These are phyloP conservation scores for Arrhopalites spinosus DNA, from an alignment of 2,888 invertebrate species.

Conservation along the genomic window DNA sequence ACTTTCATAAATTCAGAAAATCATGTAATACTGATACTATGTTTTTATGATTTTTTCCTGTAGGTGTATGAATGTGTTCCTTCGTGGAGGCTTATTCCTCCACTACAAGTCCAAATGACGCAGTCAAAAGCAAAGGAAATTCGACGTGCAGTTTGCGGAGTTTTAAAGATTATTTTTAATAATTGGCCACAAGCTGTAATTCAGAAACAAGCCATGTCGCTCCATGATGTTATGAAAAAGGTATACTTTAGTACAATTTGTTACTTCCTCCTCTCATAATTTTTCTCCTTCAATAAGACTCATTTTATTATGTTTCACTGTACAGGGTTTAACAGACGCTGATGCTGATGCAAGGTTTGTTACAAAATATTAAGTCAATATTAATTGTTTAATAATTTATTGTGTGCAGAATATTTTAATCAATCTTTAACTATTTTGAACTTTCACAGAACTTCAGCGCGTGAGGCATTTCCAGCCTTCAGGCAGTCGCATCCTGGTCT, in stretches of 20 bases:
- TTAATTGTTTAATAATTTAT: too few relatives aligned
- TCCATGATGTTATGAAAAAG: constrained; percentile 82
- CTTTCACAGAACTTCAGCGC: constrained; percentile 74
- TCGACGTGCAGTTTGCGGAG: constrained; percentile 76
- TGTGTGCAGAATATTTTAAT: too few relatives aligned
- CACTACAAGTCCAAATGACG: constrained; percentile 75
- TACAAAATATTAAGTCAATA: too few relatives aligned
- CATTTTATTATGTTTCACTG: not conserved
- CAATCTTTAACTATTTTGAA: too few relatives aligned
- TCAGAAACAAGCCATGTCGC: constrained; percentile 75
- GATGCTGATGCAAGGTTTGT: constrained; percentile 90
- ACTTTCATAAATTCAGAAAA: too few relatives aligned
- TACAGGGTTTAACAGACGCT: constrained; percentile 84
- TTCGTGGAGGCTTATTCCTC: constrained; percentile 77
- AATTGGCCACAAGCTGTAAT: constrained; percentile 84
- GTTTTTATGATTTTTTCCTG: too few relatives aligned
- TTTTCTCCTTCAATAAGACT: not conserved
- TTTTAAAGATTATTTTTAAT: constrained; percentile 79
- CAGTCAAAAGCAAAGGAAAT: constrained; percentile 92
- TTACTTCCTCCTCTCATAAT: too few relatives aligned
- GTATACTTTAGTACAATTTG: too few relatives aligned
- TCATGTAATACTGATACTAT: too few relatives aligned
- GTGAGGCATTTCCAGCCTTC: constrained; percentile 59
- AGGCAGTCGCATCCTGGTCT: constrained; percentile 74
- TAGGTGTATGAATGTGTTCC: constrained; percentile 62